Conservation (phyloP, 2,113 vertebrate genomes). For the Plecotus auritus region DNA sequence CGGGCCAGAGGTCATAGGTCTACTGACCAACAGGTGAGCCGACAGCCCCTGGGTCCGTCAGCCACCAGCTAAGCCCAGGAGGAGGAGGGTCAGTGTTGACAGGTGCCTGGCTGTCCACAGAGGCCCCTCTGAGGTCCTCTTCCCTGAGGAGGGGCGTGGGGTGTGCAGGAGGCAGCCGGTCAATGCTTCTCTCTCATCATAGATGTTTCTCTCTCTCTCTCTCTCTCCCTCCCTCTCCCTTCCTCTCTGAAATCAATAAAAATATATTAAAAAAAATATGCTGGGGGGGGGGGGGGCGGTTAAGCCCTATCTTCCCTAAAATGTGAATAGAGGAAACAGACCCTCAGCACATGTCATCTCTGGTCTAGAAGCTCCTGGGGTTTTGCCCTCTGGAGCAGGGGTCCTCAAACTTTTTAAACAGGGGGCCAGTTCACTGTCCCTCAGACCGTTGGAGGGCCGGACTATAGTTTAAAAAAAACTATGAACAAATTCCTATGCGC, state of each 20-base stretch:
- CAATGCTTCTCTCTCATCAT: too few species aligned
- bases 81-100: not conserved
- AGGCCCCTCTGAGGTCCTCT: not conserved
- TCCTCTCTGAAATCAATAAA: too few species aligned
- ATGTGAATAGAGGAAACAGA: not conserved
- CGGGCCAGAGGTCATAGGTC: not conserved
- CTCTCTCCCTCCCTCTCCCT: too few species aligned
- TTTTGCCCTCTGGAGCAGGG: not conserved
- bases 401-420: too few species aligned
- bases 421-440: too few species aligned
- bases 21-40: too few species aligned
- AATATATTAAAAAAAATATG: not conserved
- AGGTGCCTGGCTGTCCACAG: rapidly evolving
- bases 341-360: not conserved
- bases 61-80: not conserved
- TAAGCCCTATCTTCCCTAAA: not conserved
- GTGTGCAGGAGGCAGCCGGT: too few species aligned
- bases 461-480: too few species aligned
- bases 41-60: not conserved
- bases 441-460: too few species aligned
- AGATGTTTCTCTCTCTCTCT: too few species aligned
- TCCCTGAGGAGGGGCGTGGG: not conserved
- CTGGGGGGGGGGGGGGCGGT: too few species aligned
- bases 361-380: not conserved
- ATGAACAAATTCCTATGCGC: too few species aligned